Evolutionary conservation across 2,888 invertebrate genomes (phyloP), one percentile per base, ranked within the genome.

Genomic region (Congeria kusceri): DNA sequence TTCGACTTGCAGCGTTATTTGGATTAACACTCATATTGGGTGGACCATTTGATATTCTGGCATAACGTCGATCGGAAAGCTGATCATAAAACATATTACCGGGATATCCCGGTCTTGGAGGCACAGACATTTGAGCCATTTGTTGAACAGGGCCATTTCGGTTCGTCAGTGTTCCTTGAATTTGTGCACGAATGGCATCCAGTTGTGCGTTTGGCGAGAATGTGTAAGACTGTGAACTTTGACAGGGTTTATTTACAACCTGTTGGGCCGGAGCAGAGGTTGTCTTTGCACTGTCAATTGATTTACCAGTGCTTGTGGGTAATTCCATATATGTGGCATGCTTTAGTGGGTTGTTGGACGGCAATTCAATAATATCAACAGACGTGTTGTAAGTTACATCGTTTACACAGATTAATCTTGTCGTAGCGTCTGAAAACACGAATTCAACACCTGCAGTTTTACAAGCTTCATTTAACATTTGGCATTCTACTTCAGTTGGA

Each of bases 301-400:
- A 13, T 3, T 44, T 28, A 15, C 46, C 47, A 56, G 70, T 74
- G 11, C 29, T 83, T n/a, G 83, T 80, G 3, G 86, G 81, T 4
- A 87, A 78, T 73, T 91, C 90, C 67, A 91, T 77, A 72, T 91
- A 92, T 28, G 89, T 87, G 11, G 92, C 92, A 87, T 92, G 90
- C 63, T 88, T 88, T 58, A 93, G 86, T 20, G 92, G 92, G 61
- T 92, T 89, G 32, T 89, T 87, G 56, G 88, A 82, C 7, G 92
- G 92, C 64, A 93, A 83, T 66, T 91, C 90, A 57, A 87, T 83
- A 18, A 92, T 83, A 66, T 86, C 83, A 46, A 90, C 87, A 23
- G 87, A 84, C 29, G 86, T 87, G 29, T 86, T 75, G 64, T 84
- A 83, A 61, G 85, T 72, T n/a, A 92, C 87, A 29, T 88, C 87